Conservation (phyloP, 2,888 invertebrate genomes). For the Diarsia mendica region DNA sequence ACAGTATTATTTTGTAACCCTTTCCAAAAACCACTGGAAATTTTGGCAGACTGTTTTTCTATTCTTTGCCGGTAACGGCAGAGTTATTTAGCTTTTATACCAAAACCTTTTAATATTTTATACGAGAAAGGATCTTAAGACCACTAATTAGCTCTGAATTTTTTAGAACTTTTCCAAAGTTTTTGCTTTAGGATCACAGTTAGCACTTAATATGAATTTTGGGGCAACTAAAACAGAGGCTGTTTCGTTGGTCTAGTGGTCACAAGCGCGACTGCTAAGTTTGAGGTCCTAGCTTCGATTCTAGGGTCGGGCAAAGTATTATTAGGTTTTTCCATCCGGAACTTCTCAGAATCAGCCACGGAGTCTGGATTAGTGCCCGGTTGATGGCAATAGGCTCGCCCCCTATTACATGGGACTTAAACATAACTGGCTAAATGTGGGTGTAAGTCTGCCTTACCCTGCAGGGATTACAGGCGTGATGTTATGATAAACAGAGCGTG, state of each 20-base stretch:
- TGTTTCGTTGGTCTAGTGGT: no score
- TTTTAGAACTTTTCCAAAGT: slow-evolving; percentile 34
- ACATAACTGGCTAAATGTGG: no score
- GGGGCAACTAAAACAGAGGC: background rate
- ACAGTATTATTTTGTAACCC: background rate
- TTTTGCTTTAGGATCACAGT: slow-evolving; percentile 13
- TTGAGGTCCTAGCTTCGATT: no score
- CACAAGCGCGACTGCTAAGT: no score
- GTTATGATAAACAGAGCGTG: background rate
- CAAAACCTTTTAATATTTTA: slow-evolving; percentile 33
- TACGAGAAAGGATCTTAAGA: slow-evolving; percentile 12
- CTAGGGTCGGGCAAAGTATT: no score
- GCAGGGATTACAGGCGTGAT: no score
- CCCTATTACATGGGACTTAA: no score
- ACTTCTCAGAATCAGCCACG: no score
- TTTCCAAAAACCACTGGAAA: background rate
- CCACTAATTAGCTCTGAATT: slow-evolving; percentile 38
- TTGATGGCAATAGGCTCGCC: no score
- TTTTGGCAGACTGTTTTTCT: background rate
- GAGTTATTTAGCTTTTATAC: slow-evolving; percentile 18
- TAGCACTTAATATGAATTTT: background rate
- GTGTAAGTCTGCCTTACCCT: no score
- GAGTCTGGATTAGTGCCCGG: no score
- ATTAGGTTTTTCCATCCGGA: no score
- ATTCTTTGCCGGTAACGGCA: slow-evolving; percentile 10